Evolutionary conservation across 2,888 invertebrate species (phyloP).

Genomic region (Nomada ruficornis): DNA sequence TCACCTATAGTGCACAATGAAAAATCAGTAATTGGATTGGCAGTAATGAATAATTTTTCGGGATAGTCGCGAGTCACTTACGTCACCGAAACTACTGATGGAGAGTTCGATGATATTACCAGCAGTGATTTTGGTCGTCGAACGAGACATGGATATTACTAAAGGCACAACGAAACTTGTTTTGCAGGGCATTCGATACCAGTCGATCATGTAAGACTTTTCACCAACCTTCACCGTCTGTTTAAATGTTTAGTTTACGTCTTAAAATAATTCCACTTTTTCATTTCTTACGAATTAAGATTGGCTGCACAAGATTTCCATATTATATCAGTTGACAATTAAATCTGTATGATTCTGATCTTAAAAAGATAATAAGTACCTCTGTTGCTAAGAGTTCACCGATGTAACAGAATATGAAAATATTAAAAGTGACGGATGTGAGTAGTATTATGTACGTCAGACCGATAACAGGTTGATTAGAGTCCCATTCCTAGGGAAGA

Average conservation of each 20-base stretch:
- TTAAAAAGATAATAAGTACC: slow-evolving; percentile 54
- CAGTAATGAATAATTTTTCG: not conserved
- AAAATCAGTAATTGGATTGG: not conserved
- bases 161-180: slow-evolving; percentile 69
- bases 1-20: slow-evolving; percentile 56
- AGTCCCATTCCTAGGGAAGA: slow-evolving; percentile 74
- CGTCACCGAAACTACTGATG: slow-evolving; percentile 71
- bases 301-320: not conserved
- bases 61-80: slow-evolving; percentile 55
- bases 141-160: slow-evolving; percentile 71
- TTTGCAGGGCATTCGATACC: slow-evolving; percentile 72
- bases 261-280: not conserved
- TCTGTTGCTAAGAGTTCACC: slow-evolving; percentile 75
- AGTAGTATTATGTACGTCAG: slow-evolving; percentile 73
- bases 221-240: slow-evolving; percentile 71
- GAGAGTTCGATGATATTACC: slow-evolving; percentile 76
- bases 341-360: no score
- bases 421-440: slow-evolving; percentile 77
- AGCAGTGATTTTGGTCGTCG: slow-evolving; percentile 74
- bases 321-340: not conserved
- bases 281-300: not conserved
- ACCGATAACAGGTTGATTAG: slow-evolving; percentile 65
- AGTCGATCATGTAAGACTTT: slow-evolving; percentile 75
- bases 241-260: slow-evolving; percentile 18
- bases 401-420: slow-evolving; percentile 79